Evolutionary conservation across 2,113 vertebrate species (phyloP).

Genomic region (Rhadina sibilatrix): DNA sequence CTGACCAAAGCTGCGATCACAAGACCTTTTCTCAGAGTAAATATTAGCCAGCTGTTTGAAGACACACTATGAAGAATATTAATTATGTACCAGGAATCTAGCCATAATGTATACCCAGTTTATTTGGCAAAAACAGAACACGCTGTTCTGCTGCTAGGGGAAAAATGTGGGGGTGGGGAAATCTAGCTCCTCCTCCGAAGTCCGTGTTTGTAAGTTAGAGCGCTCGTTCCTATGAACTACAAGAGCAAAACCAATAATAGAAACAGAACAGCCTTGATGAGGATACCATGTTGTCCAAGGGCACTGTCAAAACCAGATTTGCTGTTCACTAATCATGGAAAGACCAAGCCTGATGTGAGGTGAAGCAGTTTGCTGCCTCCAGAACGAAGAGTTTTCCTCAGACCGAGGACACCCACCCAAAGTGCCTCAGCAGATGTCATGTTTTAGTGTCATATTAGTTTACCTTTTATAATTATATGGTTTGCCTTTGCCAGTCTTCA

Average conservation of each 20-base stretch:
- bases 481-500: not conserved
- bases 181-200: not conserved
- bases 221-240: not conserved
- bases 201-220: not conserved
- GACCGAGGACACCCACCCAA: rapidly evolving
- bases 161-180: not conserved
- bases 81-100: not conserved
- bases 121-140: not conserved
- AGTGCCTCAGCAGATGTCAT: not conserved
- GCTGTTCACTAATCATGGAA: not conserved
- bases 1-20: not conserved
- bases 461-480: not conserved
- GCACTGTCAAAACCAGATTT: not conserved
- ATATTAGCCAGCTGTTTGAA: not conserved
- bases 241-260: not conserved
- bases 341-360: rapidly evolving
- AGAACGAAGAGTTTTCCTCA: not conserved
- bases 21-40: not conserved
- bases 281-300: not conserved
- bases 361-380: not conserved
- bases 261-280: not conserved
- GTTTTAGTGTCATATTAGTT: not conserved
- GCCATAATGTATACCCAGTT: not conserved
- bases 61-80: not conserved
- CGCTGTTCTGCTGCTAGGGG: not conserved